Conservation (phyloP, 2,113 vertebrate species). For the Phylloscopus trochiloides region DNA sequence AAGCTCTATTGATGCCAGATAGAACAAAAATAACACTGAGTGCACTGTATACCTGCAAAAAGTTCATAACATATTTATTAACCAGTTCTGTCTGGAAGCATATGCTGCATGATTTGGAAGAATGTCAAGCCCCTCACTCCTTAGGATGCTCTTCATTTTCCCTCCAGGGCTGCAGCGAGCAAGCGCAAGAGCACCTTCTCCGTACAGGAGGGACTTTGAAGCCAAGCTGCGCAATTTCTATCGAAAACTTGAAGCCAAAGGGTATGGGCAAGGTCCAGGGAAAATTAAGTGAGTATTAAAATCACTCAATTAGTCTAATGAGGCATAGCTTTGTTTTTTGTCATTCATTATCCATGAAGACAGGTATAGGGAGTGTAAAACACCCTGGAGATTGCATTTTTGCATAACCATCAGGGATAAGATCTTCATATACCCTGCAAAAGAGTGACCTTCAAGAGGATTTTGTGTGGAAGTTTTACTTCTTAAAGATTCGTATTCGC, state of each 20-base stretch:
- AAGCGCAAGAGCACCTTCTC: slow-evolving; percentile 89
- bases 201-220: slow-evolving; percentile 97
- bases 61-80: not conserved
- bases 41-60: not conserved
- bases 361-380: not conserved
- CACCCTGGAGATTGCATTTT: not conserved
- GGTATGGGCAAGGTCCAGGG: slow-evolving; percentile 95
- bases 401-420: not conserved
- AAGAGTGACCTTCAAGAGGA: not conserved
- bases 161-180: slow-evolving; percentile 88
- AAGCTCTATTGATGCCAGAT: not conserved
- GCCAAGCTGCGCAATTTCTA: slow-evolving; percentile 98
- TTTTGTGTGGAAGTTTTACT: not conserved
- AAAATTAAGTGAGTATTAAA: slow-evolving; percentile 92
- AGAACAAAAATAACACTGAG: not conserved
- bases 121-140: not conserved
- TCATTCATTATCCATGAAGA: not conserved
- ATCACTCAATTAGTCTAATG: not conserved
- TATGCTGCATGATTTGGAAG: not conserved
- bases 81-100: not conserved
- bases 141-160: not conserved
- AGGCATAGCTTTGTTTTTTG: not conserved
- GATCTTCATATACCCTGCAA: not conserved
- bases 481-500: not conserved
- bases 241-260: slow-evolving; percentile 96